Base-by-base conservation (phyloP, 2,888 invertebrate genomes). In the Apeira syringaria region DNA sequence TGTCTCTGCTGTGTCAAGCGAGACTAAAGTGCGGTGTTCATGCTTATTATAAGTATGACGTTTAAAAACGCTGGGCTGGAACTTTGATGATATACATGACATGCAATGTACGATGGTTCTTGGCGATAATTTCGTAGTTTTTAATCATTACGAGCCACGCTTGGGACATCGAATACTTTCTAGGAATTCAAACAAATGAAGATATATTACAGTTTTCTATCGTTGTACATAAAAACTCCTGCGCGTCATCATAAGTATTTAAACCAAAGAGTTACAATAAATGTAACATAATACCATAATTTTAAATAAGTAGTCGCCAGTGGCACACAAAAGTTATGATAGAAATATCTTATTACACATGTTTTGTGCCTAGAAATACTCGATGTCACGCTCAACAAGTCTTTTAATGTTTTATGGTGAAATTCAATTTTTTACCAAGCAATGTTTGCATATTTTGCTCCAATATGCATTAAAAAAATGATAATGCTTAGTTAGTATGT, bases 1-100 rank as follows among this genome's bases (percentile, higher is more conserved):
- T 68, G 74, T 70, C 63, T 63, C 54, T 43, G 51, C 50, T 43
- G 56, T 59, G 64, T 59, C 50, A 64, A 67, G 69, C 65, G 57
- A 52, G 51, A 50, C 55, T 58, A 55, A 45, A 43, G 58, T 58
- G 58, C 58, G 33, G 58, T 58, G 53, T 32, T 43, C 57, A 57
- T 53, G 55, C 57, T 53, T 51, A 51, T 32, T 35, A 17, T 47
- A n/a, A n/a, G n/a, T n/a, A 46, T 53, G 52, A 36, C 29, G 37
- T 34, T n/a, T 37, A 43, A 24, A 42, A 40, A 46, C 47, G 45
- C 42, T 51, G 35, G 43, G 47, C 45, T 49, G 29, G 32, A 29
- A 42, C 45, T 41, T 36, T 43, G 44, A 52, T 52, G 56, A 50
- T 43, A 40, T 7, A 7, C 7, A 38, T 43, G 43, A 57, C 70